These are phyloP conservation scores for Bellardia bayeri DNA, from an alignment of 2,888 invertebrate species.

Conservation along the genomic window DNA sequence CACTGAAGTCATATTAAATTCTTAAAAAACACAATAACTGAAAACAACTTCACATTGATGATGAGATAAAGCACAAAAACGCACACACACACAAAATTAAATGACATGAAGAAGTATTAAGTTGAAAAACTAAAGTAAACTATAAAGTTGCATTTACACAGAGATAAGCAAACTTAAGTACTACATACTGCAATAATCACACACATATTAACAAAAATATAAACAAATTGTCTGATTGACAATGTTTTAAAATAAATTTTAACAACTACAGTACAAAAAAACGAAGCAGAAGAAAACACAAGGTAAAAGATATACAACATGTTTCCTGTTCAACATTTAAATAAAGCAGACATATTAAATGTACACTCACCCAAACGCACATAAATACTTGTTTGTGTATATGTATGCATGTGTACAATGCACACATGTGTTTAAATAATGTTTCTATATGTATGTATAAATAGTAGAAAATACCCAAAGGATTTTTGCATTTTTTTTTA, in stretches of 20 bases:
- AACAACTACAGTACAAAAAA: neutral
- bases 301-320: slow-evolving; percentile 63
- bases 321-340: slow-evolving; percentile 68
- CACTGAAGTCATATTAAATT: slow-evolving; percentile 40
- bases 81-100: slow-evolving; percentile 3
- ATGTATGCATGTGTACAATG: neutral
- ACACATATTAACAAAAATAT: neutral
- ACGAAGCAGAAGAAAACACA: slow-evolving; percentile 20
- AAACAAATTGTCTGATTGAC: slow-evolving; percentile 64
- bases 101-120: slow-evolving; percentile 16
- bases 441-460: neutral
- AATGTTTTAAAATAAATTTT: slow-evolving; percentile 51
- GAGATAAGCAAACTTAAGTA: slow-evolving; percentile 29
- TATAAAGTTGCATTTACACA: slow-evolving; percentile 36
- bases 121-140: slow-evolving; percentile 36
- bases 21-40: slow-evolving; percentile 21
- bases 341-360: slow-evolving; percentile 33
- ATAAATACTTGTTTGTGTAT: neutral
- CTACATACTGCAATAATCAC: neutral
- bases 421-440: slow-evolving; percentile 34
- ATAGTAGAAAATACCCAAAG: slow-evolving; percentile 56
- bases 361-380: neutral
- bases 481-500: slow-evolving; percentile 46
- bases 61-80: slow-evolving; percentile 1
- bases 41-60: slow-evolving; percentile 39